Evolutionary conservation across 2,113 vertebrate species (phyloP).

Genomic region (Myanophis thanlyinensis): DNA sequence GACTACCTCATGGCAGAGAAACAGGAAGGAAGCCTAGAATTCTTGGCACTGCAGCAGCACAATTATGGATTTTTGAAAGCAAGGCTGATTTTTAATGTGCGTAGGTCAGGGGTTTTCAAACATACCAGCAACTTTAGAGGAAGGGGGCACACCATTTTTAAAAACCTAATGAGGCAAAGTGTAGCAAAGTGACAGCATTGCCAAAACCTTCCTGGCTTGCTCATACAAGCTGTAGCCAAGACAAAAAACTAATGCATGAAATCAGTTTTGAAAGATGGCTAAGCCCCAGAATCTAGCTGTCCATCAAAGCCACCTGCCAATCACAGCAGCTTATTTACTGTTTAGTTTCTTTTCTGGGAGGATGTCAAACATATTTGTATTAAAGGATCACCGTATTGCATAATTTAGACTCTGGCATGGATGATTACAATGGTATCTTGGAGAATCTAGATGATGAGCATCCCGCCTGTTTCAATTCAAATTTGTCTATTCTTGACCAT

Average conservation of each 20-base stretch:
- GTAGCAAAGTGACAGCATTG: not conserved
- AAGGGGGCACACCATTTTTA: not conserved
- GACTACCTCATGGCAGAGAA: not conserved
- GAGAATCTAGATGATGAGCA: not conserved
- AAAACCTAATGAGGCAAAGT: not conserved
- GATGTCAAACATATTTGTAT: not conserved
- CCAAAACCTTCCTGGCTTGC: not conserved
- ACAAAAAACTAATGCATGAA: not conserved
- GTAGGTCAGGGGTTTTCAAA: not conserved
- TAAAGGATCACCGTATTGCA: not conserved
- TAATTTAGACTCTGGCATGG: not conserved
- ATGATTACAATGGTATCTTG: not conserved
- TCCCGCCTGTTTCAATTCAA: not conserved
- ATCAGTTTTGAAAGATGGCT: not conserved
- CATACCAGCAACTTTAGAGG: not conserved
- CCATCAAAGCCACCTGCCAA: not conserved
- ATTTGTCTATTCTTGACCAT: not conserved
- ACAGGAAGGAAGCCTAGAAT: not conserved
- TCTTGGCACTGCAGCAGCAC: not conserved
- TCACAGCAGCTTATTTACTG: not conserved
- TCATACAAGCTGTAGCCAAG: not conserved
- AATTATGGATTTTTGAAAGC: not conserved
- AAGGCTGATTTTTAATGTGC: not conserved
- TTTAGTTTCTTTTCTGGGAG: not conserved
- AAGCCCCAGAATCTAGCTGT: not conserved